These are phyloP conservation scores for Saimiri boliviensis DNA, from an alignment of 2,113 vertebrate species.

Conservation along the genomic window DNA sequence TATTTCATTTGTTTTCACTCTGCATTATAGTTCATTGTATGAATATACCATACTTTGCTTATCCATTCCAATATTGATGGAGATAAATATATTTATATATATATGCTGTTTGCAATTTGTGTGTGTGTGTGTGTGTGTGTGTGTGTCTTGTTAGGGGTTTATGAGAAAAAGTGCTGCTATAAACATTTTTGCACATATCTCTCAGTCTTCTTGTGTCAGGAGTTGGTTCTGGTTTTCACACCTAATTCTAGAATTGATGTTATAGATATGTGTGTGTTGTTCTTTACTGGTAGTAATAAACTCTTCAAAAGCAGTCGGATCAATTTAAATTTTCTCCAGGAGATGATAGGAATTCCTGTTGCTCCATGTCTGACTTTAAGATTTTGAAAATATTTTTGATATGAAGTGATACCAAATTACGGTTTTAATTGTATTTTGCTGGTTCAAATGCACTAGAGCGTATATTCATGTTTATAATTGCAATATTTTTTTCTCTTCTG, in stretches of 20 bases:
- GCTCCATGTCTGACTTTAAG: not conserved
- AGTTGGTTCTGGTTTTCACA: not conserved
- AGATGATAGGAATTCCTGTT: not conserved
- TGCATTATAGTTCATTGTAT: not conserved
- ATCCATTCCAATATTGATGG: not conserved
- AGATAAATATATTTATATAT: not conserved
- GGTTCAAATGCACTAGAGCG: not conserved
- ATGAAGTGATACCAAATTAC: not conserved
- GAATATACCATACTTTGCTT: not conserved
- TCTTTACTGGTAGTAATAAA: not conserved
- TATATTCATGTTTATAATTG: not conserved
- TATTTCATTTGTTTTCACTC: constrained; percentile 5
- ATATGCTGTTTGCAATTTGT: too few species aligned
- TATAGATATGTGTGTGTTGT: not conserved
- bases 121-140: too few species aligned
- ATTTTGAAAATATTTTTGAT: not conserved
- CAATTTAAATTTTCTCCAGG: not conserved
- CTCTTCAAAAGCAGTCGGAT: not conserved
- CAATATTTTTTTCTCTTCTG: not conserved
- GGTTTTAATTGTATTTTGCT: not conserved
- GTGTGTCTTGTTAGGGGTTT: not conserved
- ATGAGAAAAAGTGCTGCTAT: not conserved
- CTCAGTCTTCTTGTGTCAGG: not conserved
- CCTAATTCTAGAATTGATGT: not conserved
- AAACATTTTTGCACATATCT: not conserved